Conservation (phyloP, 2,888 invertebrate genomes). For the Tanytarsus gracilentus region DNA sequence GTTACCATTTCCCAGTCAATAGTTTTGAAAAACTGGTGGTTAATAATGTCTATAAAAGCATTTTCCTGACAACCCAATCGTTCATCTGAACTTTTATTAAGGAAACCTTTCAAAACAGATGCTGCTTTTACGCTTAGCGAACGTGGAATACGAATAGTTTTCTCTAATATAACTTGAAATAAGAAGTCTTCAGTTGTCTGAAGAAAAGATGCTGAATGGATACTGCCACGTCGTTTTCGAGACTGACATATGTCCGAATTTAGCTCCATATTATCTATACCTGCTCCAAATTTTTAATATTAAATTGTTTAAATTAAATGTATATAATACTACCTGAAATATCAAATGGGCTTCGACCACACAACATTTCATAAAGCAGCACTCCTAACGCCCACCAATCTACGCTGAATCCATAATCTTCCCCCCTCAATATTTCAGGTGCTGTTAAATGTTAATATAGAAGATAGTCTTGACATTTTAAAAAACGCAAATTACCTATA, state of each 20-base stretch:
- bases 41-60: slow-evolving; percentile 80
- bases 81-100: slow-evolving; percentile 86
- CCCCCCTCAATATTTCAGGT: slow-evolving; percentile 45
- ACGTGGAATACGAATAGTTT: slow-evolving; percentile 89
- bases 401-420: slow-evolving; percentile 78
- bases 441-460: slow-evolving; percentile 1
- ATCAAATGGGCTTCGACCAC: slow-evolving; percentile 91
- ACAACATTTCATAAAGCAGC: slow-evolving; percentile 90
- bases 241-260: slow-evolving; percentile 16
- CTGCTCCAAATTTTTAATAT: too few species aligned
- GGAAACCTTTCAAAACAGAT: slow-evolving; percentile 85
- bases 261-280: slow-evolving; percentile 59
- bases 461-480: slow-evolving; percentile 36
- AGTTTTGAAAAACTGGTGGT: slow-evolving; percentile 87
- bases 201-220: slow-evolving; percentile 47
- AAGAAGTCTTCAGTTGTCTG: slow-evolving; percentile 76
- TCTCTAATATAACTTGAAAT: slow-evolving; percentile 89
- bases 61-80: slow-evolving; percentile 82
- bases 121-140: slow-evolving; percentile 91
- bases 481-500: slow-evolving; percentile 44
- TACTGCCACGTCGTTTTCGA: slow-evolving; percentile 26
- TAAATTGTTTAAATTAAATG: slow-evolving; percentile 87
- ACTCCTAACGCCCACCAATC: slow-evolving; percentile 97
- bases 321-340: too few species aligned
- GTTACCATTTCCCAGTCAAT: slow-evolving; percentile 91